Percentiles rank a stretch among this genome's conserved stretches.
These are phyloP conservation scores for Pungitius pungitius DNA, from an alignment of 2,113 vertebrate genomes.

Conservation along the genomic window DNA sequence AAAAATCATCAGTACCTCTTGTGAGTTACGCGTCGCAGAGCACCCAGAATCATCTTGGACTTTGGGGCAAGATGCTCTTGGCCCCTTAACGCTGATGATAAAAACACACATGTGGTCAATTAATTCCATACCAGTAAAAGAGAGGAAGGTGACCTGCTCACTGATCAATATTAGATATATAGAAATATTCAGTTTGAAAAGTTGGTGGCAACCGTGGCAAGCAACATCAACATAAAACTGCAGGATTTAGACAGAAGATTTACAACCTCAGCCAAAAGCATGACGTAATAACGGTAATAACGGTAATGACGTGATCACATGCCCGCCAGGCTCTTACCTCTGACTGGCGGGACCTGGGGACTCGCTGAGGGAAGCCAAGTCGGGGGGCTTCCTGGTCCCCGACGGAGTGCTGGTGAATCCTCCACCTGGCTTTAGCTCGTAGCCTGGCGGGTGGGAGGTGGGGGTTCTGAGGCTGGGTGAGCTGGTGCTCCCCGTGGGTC, in stretches of 20 bases:
- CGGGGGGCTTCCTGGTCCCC: conserved; percentile 75
- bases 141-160: not conserved
- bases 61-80: conserved; percentile 18
- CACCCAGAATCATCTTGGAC: conserved; percentile 50
- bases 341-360: conserved; percentile 84
- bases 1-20: conserved; percentile 52
- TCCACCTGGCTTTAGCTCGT: conserved; percentile 62
- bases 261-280: not conserved
- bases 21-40: conserved; percentile 44
- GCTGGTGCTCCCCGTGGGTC: conserved; percentile 58
- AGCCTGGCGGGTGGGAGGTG: conserved; percentile 66
- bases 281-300: not conserved
- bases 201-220: not conserved
- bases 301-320: not conserved
- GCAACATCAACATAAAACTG: too few relatives aligned
- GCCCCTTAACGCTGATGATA: conserved; percentile 51
- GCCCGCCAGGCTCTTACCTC: conserved; percentile 75
- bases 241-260: not conserved
- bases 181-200: not conserved
- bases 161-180: not conserved
- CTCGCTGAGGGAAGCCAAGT: conserved; percentile 85
- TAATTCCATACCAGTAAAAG: not conserved
- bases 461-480: conserved; percentile 56
- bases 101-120: not conserved
- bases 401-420: conserved; percentile 88